Evolutionary conservation across 2,888 invertebrate species (phyloP), one percentile per base, ranked within the genome.

Genomic region (Bugulina stolonifera): DNA sequence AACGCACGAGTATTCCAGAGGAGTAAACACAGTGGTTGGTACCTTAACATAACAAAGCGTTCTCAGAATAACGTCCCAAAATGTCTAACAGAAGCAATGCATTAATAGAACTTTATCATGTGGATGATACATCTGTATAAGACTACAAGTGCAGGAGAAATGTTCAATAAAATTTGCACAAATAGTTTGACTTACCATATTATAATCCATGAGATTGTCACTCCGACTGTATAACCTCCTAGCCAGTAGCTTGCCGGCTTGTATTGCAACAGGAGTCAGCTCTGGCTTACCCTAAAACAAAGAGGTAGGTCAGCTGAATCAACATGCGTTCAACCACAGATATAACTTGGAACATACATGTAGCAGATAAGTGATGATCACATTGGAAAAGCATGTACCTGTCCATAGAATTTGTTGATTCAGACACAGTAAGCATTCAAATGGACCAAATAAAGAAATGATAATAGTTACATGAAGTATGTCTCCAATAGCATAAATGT

Each of bases 401-500:
- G n/a, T n/a, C n/a, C n/a, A n/a, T n/a, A n/a, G n/a, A n/a, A n/a
- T n/a, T n/a, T n/a, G n/a, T n/a, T n/a, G n/a, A n/a, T n/a, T n/a
- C n/a, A n/a, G n/a, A n/a, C n/a, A n/a, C n/a, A n/a, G n/a, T n/a
- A n/a, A n/a, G n/a, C n/a, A n/a, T n/a, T n/a, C n/a, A n/a, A n/a
- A n/a, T 43, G 18, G 43, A 43, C 18, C 5, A 18, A 10, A 5
- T 10, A 43, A 18, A 43, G 18, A 10, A 43, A 18, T 43, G 43
- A 18, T 43, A 14, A 54, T 29, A 85, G 89, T 88, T 78, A 90
- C 91, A 78, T 91, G 88, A 76, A 93, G 87, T 79, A 94, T 91
- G 10, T 91, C 91, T 77, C 81, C 81, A 22, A 81, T 77, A 22
- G 78, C 81, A 72, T 77, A 81, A 34, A 81, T 76, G 75, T 81